phyloP scores from a whole-genome alignment of 1,140 invertebrate species.

The Batillaria attramentaria region DNA sequence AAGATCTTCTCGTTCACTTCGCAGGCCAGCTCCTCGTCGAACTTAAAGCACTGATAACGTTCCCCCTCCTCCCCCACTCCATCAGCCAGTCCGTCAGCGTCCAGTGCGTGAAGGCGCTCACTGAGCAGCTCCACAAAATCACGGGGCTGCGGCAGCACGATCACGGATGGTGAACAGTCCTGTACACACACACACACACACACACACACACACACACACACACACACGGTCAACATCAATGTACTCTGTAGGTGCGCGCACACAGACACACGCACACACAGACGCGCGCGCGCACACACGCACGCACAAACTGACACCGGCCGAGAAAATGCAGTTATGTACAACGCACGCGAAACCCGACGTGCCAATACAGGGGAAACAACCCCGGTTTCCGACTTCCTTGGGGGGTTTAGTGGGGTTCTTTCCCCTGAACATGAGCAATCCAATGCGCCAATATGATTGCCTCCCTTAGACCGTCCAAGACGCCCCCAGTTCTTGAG shows the following conservation, averaged over 20 bases:
- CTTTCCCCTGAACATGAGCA: no score
- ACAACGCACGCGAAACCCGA: no score
- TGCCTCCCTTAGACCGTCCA: no score
- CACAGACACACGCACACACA: neutral
- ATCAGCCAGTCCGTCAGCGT: constrained; percentile 25
- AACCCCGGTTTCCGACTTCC: no score
- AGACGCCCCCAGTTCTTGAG: no score
- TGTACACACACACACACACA: constrained; percentile 12
- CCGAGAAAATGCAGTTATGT: no score
- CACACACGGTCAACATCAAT: neutral
- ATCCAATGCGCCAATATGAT: no score
- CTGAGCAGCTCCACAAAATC: constrained; percentile 40
- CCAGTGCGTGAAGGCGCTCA: constrained; percentile 30
- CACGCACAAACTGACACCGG: no score
- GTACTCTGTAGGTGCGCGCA: no score
- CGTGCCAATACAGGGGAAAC: no score
- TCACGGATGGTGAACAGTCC: constrained; percentile 39
- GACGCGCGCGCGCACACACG: neutral
- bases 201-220: constrained; percentile 10
- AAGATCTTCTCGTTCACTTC: constrained; percentile 28
- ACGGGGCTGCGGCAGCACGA: constrained; percentile 34
- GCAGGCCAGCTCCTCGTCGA: constrained; percentile 23
- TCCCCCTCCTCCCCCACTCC: constrained; percentile 18
- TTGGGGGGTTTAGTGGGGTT: no score
- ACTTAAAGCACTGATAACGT: constrained; percentile 25